Evolutionary conservation across 2,113 vertebrate species (phyloP).

Genomic region (Trogon surrucura): DNA sequence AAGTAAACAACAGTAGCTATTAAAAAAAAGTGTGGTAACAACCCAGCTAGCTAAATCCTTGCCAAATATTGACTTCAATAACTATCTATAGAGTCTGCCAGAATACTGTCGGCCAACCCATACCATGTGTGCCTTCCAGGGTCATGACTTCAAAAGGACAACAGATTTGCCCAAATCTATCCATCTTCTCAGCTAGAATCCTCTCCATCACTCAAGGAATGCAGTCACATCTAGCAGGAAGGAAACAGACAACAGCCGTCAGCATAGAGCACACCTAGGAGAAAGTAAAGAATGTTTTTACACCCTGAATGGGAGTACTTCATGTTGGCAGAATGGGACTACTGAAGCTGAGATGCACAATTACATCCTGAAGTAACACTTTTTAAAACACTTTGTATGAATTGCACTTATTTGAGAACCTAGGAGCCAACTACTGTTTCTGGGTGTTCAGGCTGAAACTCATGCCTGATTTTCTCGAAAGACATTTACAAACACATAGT

Average conservation of each 20-base stretch:
- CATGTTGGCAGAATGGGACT: neutral
- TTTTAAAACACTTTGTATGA: neutral
- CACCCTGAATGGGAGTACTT: neutral
- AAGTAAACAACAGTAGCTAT: constrained; percentile 6
- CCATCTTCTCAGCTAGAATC: neutral
- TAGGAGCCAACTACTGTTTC: neutral
- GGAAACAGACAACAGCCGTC: neutral
- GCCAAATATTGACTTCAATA: constrained; percentile 36
- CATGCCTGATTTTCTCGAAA: neutral
- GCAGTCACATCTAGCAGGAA: neutral
- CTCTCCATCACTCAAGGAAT: neutral
- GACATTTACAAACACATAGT: neutral
- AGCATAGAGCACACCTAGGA: neutral
- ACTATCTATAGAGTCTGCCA: neutral
- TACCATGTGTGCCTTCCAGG: constrained; percentile 1
- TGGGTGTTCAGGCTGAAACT: neutral
- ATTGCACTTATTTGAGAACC: neutral
- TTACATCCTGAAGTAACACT: neutral
- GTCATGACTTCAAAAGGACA: constrained; percentile 24
- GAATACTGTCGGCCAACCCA: neutral
- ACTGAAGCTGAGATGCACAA: neutral
- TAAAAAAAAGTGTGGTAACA: constrained; percentile 12
- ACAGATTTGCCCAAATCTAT: constrained; percentile 17
- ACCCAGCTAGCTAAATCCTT: neutral
- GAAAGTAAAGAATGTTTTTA: neutral